A percentile compares a stretch with the other conserved stretches of the same genome.
These are phyloP conservation scores for Triplophysa tibetana DNA, from an alignment of 2,113 vertebrate species.

Conservation along the genomic window DNA sequence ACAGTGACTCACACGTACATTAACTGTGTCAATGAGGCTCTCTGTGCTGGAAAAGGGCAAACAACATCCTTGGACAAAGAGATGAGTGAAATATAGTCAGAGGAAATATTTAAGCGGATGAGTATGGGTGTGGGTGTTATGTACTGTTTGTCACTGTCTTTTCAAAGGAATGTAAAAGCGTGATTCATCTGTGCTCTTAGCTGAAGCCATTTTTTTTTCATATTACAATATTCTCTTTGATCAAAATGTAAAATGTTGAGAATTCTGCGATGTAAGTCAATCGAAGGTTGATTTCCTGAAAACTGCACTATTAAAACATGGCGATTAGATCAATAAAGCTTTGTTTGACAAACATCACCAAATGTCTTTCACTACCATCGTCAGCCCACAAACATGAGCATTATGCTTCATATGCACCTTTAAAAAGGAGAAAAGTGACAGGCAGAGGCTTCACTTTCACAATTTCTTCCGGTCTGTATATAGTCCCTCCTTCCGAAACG, in stretches of 20 bases:
- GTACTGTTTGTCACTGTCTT: not conserved
- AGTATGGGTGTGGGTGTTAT: not conserved
- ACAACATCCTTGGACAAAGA: slow-evolving; percentile 19
- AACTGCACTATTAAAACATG: too few relatives aligned
- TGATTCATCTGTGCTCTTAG: not conserved
- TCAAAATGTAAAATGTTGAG: too few relatives aligned
- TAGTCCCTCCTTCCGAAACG: too few relatives aligned
- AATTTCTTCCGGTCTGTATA: too few relatives aligned
- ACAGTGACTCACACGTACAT: slow-evolving; percentile 3
- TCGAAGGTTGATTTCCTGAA: too few relatives aligned
- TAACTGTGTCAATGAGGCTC: not conserved
- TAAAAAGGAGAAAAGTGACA: slow-evolving; percentile 15
- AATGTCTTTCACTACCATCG: too few relatives aligned
- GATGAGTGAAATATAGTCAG: slow-evolving; percentile 14
- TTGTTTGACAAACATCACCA: not conserved
- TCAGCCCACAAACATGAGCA: too few relatives aligned
- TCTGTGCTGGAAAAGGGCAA: slow-evolving; percentile 22
- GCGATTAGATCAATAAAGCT: not conserved
- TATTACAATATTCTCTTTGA: too few relatives aligned
- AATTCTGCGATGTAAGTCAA: too few relatives aligned
- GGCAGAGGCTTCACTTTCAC: slow-evolving; percentile 31
- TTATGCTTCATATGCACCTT: not conserved
- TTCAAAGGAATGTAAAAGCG: not conserved
- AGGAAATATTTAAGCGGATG: slow-evolving; percentile 6
- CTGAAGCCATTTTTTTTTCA: too few relatives aligned